Base-by-base conservation (phyloP, 2,113 vertebrate species). In the Madoqua kirkii region DNA sequence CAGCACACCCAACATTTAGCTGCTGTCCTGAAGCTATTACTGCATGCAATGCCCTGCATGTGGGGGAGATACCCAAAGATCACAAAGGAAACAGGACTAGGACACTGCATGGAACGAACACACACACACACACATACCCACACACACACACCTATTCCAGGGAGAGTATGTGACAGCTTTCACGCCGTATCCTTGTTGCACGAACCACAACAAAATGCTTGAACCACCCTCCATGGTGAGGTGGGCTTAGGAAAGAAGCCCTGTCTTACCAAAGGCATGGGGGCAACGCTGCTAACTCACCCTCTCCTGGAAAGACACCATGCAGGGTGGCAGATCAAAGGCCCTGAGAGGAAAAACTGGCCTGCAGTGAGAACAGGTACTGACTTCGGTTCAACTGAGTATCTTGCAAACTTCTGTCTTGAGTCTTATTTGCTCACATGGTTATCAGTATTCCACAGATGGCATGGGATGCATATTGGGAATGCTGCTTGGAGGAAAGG, bases 31-130 rank as follows among this genome's bases (percentile, higher is more conserved):
- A n/a, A 40, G 27, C 11, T 48, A 4, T 43, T 36, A n/a, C 43
- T n/a, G 6, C 17, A 11, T 0, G 9, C 3, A 10, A 33, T 17
- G 23, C 19, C 67, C 19, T 31, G 7, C 1, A 5, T 43, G 36
- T 29, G 84, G 19, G 5, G 19, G 2, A 0, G 15, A 50, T 14
- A 52, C 67, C 19, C 55, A n/a, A 6, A 31, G 12, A 43, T 31
- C 45, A n/a, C 2, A 92, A 48, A 43, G 23, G 19, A 89, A 81
- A 67, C 3, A 27, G 55, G 17, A 71, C 48, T 6, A 23, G 55
- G 15, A 78, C 54, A 57, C 29, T 52, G 36, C 89, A 33, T 6
- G 4, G 23, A 36, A 17, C 6, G 13, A 55, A 29, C 43, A 54
- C 50, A 54, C 79, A n/a, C 19, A n/a, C 19, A 14, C 6, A 48